Percentiles rank a stretch among this genome's conserved stretches.
Conservation (phyloP, 2,888 invertebrate genomes). For the Oscheius sp. region DNA sequence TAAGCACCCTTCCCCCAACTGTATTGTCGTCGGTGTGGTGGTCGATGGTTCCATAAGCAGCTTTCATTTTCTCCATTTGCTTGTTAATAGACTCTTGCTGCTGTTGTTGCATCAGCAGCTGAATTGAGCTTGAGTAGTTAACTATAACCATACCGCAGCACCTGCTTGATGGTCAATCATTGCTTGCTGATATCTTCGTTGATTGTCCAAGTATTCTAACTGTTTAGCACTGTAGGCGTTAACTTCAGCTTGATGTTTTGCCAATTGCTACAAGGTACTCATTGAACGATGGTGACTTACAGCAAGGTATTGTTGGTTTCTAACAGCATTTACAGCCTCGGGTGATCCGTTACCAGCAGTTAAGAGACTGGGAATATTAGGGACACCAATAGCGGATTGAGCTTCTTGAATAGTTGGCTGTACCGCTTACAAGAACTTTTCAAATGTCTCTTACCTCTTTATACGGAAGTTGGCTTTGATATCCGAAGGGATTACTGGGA, state of each 20-base stretch:
- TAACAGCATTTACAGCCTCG: constrained; percentile 54
- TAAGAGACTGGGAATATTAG: constrained; percentile 40
- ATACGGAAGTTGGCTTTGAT: constrained; percentile 39
- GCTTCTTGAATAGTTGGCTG: constrained; percentile 21
- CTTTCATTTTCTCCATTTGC: constrained; percentile 50
- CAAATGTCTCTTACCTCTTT: constrained; percentile 30
- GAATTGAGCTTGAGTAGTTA: constrained; percentile 9
- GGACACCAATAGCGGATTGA: constrained; percentile 15
- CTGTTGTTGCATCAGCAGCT: constrained; percentile 66
- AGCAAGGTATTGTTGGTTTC: constrained; percentile 59
- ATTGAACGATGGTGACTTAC: constrained; percentile 17
- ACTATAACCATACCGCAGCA: constrained; percentile 49
- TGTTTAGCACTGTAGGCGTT: constrained; percentile 60
- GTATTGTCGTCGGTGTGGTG: constrained; percentile 33
- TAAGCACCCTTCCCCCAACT: constrained; percentile 35
- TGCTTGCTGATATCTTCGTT: constrained; percentile 63
- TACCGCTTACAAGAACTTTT: background rate
- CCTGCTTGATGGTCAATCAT: constrained; percentile 67
- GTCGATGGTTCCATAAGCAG: constrained; percentile 32
- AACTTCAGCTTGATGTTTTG: constrained; percentile 56
- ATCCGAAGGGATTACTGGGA: constrained; percentile 47
- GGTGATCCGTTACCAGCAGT: constrained; percentile 40
- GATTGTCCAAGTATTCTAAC: constrained; percentile 62
- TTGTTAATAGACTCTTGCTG: constrained; percentile 60
- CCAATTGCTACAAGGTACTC: constrained; percentile 33